These are phyloP conservation scores for Epizoanthus illoricatus DNA, from an alignment of 92 coral and sea anemone genomes.

Conservation along the genomic window DNA sequence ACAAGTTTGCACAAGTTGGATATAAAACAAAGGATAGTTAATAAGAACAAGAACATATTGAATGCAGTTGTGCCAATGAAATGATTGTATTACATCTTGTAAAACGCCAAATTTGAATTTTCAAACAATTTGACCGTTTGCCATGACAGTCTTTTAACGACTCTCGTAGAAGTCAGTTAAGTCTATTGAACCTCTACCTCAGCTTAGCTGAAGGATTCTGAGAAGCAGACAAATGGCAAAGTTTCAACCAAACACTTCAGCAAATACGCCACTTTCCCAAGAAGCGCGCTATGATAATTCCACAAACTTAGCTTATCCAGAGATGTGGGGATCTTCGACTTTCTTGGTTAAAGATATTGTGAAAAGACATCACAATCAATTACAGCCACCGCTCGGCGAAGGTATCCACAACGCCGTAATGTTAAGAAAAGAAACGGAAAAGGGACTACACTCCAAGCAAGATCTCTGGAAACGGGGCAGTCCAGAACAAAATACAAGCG, in stretches of 20 bases:
- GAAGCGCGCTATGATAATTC: background rate
- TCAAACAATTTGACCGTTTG: constrained; percentile 25
- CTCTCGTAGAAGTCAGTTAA: background rate
- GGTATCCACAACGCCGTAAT: background rate
- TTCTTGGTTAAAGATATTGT: constrained; percentile 25
- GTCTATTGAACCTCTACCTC: too few species aligned
- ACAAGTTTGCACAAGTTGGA: too few species aligned
- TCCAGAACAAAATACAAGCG: background rate
- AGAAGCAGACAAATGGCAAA: background rate
- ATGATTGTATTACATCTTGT: constrained; percentile 16
- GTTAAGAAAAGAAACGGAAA: background rate
- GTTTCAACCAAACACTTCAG: background rate
- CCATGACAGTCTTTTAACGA: background rate
- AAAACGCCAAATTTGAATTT: constrained; percentile 15
- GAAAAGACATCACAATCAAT: background rate
- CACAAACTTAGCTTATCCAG: background rate
- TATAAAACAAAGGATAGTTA: background rate
- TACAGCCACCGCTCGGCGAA: background rate
- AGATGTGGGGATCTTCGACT: constrained; percentile 7
- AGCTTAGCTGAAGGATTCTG: background rate
- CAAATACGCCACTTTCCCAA: background rate
- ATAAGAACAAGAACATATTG: background rate
- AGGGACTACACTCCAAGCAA: background rate
- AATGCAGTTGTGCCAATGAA: background rate
- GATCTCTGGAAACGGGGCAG: background rate